A percentile compares a stretch with the other conserved stretches of the same genome.
Conservation (phyloP, 2,113 vertebrate species). For the Mormyrus lacerda region DNA sequence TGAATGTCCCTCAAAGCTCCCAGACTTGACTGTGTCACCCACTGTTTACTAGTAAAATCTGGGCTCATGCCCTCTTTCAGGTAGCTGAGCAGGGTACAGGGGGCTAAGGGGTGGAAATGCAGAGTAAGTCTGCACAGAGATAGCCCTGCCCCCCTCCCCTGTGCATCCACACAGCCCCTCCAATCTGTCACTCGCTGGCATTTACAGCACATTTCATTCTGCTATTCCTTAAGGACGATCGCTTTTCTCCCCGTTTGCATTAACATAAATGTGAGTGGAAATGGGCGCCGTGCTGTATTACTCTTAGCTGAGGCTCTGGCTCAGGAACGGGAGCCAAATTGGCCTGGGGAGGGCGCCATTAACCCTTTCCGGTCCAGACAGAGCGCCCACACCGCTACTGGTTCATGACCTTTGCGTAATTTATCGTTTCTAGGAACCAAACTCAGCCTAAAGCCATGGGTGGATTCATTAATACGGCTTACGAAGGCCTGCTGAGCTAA, state of each 20-base stretch:
- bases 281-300: slow-evolving; percentile 81
- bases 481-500: neutral
- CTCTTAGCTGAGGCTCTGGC: slow-evolving; percentile 42
- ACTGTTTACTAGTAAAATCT: slow-evolving; percentile 27
- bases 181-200: slow-evolving; percentile 85
- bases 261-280: slow-evolving; percentile 79
- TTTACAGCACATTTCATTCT: slow-evolving; percentile 86
- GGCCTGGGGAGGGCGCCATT: neutral
- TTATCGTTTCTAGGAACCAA: neutral
- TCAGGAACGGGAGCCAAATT: slow-evolving; percentile 46
- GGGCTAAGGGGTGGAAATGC: neutral
- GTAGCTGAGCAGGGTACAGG: neutral
- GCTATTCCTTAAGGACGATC: slow-evolving; percentile 89
- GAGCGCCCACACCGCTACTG: neutral
- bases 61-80: neutral
- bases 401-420: neutral
- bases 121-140: slow-evolving; percentile 35
- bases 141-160: slow-evolving; percentile 64
- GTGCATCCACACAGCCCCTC: slow-evolving; percentile 60
- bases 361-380: neutral
- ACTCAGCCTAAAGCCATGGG: neutral
- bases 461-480: neutral
- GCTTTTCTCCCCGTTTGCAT: slow-evolving; percentile 80
- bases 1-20: slow-evolving; percentile 19
- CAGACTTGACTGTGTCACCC: slow-evolving; percentile 37